Evolutionary conservation across 1,140 invertebrate species (phyloP).

Genomic region (Solenopsis invicta): DNA sequence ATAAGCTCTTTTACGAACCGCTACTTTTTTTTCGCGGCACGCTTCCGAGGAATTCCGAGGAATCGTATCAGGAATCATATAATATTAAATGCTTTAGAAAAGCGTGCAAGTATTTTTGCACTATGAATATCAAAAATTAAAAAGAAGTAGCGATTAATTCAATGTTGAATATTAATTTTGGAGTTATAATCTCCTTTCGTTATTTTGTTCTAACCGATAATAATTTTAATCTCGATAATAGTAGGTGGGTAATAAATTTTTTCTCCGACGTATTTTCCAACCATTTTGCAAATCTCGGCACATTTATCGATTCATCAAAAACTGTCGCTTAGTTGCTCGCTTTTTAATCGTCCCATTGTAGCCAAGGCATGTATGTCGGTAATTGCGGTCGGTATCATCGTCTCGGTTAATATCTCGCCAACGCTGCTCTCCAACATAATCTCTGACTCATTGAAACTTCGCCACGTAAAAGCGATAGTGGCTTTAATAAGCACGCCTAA

Average conservation of each 20-base stretch:
- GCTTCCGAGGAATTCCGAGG: background rate
- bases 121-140: background rate
- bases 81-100: background rate
- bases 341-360: conserved; percentile 68
- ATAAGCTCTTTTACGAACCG: background rate
- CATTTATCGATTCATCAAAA: conserved; percentile 51
- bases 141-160: background rate
- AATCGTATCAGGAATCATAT: too few species aligned
- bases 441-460: conserved; percentile 83
- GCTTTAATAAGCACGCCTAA: conserved; percentile 81
- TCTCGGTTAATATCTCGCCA: conserved; percentile 72
- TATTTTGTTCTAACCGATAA: background rate
- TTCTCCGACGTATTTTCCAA: background rate
- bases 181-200: background rate
- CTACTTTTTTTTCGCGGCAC: background rate
- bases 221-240: background rate
- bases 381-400: conserved; percentile 59
- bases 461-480: conserved; percentile 78
- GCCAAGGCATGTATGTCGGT: background rate
- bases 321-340: conserved; percentile 33
- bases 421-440: conserved; percentile 75
- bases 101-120: background rate
- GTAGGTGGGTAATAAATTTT: background rate
- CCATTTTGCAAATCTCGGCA: background rate
- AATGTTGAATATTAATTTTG: background rate